Evolutionary conservation across 2,113 vertebrate species (phyloP), one percentile per base, ranked within the genome.

Genomic region (Corydoras maculifer): DNA sequence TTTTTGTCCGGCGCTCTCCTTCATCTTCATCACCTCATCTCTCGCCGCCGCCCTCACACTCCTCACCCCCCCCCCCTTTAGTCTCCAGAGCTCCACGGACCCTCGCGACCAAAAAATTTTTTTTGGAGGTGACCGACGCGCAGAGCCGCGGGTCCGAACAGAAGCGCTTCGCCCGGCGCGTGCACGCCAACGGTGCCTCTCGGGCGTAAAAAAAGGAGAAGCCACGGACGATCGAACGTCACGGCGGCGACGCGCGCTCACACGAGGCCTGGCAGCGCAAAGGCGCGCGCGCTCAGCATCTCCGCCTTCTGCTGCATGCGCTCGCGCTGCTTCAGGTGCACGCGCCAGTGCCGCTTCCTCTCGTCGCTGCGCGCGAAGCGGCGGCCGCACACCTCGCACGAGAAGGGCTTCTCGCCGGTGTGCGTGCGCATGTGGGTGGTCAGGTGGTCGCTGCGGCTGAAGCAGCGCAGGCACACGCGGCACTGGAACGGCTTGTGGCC

Each of bases 401-500:
- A 93, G 81, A 97, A 98, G 29, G 95, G 95, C 79, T 98, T 98
- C 79, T 98, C 95, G 0, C 95, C 95, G 0, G 95, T 98, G 90
- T 98, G 95, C 31, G 95, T 98, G 84, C 95, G 89, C 86, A 94
- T 94, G 88, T 98, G 95, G 13, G 95, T 98, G 84, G 94, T 98
- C 76, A 98, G 92, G 88, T 98, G 95, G 90, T 98, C 95, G 53
- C 95, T 98, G 86, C 95, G 94, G 90, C 95, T 97, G 86, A 97
- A 98, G 83, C 91, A 94, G 77, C 95, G 86, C 82, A 94, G 74
- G 86, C 95, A 98, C 82, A 98, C 93, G 76, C 91, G 84, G 84
- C 95, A 98, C 88, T 94, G 93, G 89, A 98, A 98, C 31, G 94
- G 95, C 60, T 97, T 97, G 89, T 98, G 95, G n/a, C 95, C 95